A percentile compares a stretch with the other conserved stretches of the same genome.
Evolutionary conservation across 2,797 vertebrate genomes (phyloP).

Genomic region (Bufotes viridis): DNA sequence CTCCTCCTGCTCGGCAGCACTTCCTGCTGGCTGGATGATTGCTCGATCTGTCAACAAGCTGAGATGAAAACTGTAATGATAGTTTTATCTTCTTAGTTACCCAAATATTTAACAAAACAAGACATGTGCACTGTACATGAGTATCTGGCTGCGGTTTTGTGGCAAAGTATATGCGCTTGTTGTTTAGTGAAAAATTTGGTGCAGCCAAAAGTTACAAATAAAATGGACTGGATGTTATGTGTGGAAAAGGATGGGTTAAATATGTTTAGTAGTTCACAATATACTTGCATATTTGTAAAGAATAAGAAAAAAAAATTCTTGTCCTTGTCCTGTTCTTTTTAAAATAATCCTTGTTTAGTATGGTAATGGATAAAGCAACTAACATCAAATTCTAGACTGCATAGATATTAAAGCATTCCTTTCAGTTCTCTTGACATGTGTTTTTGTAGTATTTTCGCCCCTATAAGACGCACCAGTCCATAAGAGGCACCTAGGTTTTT

Average conservation of each 20-base stretch:
- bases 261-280: neutral
- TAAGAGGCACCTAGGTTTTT: too few species aligned
- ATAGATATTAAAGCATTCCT: too few species aligned
- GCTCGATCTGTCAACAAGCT: neutral
- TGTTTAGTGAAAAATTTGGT: neutral
- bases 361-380: neutral
- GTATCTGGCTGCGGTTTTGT: neutral
- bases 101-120: neutral
- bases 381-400: neutral
- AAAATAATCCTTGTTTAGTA: too few species aligned
- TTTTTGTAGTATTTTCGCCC: too few species aligned
- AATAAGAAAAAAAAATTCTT: too few species aligned
- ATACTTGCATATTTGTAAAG: neutral
- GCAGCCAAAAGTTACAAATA: neutral
- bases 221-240: neutral
- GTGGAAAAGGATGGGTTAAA: neutral
- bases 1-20: neutral
- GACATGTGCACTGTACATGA: neutral
- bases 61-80: neutral
- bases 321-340: too few species aligned
- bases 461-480: too few species aligned
- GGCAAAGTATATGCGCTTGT: neutral
- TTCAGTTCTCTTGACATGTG: too few species aligned
- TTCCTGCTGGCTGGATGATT: neutral
- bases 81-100: neutral